Conservation (phyloP, 2,113 vertebrate genomes). For the Antidorcas marsupialis region DNA sequence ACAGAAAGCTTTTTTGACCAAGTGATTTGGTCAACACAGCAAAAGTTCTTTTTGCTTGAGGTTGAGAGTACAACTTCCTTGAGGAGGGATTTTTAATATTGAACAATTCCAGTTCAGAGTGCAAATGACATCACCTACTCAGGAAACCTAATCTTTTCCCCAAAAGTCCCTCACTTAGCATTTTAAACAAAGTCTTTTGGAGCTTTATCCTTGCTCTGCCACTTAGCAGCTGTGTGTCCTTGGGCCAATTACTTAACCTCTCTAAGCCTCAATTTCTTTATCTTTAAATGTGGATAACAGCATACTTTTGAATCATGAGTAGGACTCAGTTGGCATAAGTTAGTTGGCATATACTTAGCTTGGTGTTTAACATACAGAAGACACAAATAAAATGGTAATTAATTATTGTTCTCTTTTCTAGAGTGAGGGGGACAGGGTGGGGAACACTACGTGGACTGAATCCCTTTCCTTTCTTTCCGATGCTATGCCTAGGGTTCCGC, state of each 20-base stretch:
- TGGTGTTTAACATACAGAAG: not conserved
- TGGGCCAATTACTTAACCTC: not conserved
- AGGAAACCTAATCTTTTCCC: conserved; percentile 8
- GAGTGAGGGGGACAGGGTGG: not conserved
- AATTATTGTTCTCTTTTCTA: not conserved
- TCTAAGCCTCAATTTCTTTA: not conserved
- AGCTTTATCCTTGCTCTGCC: not conserved
- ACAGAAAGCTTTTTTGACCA: not conserved
- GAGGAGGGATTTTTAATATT: not conserved
- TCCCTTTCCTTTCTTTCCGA: not conserved
- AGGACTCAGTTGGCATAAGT: not conserved
- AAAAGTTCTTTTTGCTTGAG: conserved; percentile 11
- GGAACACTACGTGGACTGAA: not conserved
- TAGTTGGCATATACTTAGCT: not conserved
- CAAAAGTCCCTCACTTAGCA: not conserved
- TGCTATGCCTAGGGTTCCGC: not conserved
- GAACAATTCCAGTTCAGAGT: conserved; percentile 16
- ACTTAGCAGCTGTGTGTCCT: not conserved
- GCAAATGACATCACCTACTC: conserved; percentile 10
- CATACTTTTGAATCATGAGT: not conserved
- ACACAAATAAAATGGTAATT: not conserved
- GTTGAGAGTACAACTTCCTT: not conserved
- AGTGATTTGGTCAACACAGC: not conserved
- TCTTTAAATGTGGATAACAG: not conserved
- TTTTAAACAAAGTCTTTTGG: not conserved